These are phyloP conservation scores for Cyphomyrmex costatus DNA, from an alignment of 1,140 invertebrate species.

Conservation along the genomic window DNA sequence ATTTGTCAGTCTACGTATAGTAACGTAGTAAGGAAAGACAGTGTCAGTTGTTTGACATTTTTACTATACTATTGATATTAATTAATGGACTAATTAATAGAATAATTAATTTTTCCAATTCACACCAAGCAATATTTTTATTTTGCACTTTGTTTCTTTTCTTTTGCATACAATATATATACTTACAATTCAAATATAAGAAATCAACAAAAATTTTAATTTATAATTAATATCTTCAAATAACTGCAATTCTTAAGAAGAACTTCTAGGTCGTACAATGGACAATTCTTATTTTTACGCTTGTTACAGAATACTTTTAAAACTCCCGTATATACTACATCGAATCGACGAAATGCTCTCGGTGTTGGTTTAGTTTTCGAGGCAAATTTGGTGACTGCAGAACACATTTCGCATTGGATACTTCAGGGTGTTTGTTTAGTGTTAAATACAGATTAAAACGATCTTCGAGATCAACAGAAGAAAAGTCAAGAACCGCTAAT, in stretches of 20 bases:
- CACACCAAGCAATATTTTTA: too few relatives aligned
- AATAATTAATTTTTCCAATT: too few relatives aligned
- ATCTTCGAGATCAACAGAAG: not conserved
- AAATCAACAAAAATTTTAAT: too few relatives aligned
- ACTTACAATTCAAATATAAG: too few relatives aligned
- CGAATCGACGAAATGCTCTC: conserved; percentile 94
- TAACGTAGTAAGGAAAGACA: too few relatives aligned
- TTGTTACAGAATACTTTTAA: conserved; percentile 91
- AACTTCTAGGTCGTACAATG: not conserved
- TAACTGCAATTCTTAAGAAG: not conserved
- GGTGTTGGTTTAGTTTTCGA: conserved; percentile 96
- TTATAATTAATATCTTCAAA: not conserved
- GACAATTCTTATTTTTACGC: not conserved
- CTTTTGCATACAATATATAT: too few relatives aligned
- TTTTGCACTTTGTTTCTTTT: too few relatives aligned
- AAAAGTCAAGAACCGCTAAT: not conserved
- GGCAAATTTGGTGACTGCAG: conserved; percentile 92
- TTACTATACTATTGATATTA: too few relatives aligned
- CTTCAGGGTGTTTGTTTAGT: conserved; percentile 95
- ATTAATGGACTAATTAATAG: too few relatives aligned
- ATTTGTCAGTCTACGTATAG: conserved; percentile 6
- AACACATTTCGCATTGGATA: conserved; percentile 95
- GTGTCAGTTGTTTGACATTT: too few relatives aligned
- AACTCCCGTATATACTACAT: conserved; percentile 96
- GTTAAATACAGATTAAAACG: conserved; percentile 91